phyloP scores from a whole-genome alignment of 2,888 invertebrate genomes.

The Aporophyla nigra region DNA sequence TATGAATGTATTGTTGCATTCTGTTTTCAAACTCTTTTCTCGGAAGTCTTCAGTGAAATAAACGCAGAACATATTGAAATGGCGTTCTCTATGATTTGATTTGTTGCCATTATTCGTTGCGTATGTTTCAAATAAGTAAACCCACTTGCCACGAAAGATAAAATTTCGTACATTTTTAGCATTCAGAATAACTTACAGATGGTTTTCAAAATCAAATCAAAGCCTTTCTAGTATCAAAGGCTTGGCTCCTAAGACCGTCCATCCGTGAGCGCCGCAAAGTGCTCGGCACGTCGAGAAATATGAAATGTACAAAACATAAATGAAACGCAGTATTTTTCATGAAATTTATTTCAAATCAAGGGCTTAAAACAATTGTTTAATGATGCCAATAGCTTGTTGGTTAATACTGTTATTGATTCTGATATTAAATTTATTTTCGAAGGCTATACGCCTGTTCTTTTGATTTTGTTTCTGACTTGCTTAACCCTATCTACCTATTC shows the following conservation, averaged over 20 bases:
- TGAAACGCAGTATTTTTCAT: conserved; percentile 16
- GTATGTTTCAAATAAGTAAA: background rate
- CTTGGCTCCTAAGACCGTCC: conserved; percentile 21
- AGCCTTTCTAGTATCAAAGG: conserved; percentile 24
- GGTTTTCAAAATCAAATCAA: conserved; percentile 29
- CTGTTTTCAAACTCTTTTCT: background rate
- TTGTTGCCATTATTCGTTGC: background rate
- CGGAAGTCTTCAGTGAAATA: background rate
- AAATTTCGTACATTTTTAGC: background rate
- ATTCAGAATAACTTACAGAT: background rate
- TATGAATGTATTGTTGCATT: background rate
- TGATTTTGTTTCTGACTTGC: background rate
- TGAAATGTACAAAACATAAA: conserved; percentile 34
- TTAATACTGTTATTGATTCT: background rate
- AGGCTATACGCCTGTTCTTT: too few species aligned
- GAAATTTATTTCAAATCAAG: conserved; percentile 18
- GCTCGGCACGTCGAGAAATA: conserved; percentile 30
- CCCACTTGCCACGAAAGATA: background rate
- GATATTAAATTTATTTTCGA: background rate
- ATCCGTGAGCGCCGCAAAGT: conserved; percentile 30
- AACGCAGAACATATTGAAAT: background rate
- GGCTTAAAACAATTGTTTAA: background rate
- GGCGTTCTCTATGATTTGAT: background rate
- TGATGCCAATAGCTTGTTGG: background rate
- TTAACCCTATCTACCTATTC: background rate